These are phyloP conservation scores for Nettapus auritus DNA, from an alignment of 2,113 vertebrate species.

Conservation along the genomic window DNA sequence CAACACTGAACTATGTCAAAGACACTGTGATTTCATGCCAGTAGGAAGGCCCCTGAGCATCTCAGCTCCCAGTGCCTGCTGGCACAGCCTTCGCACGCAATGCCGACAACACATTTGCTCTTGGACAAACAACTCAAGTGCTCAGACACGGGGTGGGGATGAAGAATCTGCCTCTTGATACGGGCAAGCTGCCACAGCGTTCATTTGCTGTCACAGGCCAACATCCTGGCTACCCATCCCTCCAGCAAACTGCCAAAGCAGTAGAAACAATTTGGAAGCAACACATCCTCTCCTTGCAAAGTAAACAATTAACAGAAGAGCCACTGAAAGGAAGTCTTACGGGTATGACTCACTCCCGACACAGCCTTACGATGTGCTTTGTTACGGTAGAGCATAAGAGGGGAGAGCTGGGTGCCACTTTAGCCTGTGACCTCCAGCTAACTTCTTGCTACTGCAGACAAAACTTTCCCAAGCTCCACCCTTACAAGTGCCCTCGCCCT, in stretches of 20 bases:
- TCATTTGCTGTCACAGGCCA: background rate
- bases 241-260: background rate
- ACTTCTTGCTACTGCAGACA: background rate
- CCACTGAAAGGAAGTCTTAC: constrained; percentile 4
- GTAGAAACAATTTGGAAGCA: background rate
- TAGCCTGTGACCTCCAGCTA: background rate
- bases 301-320: constrained; percentile 48
- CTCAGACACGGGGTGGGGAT: rapidly evolving
- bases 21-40: background rate
- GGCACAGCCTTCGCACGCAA: background rate
- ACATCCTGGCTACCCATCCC: background rate
- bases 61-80: background rate
- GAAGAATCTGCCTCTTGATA: background rate
- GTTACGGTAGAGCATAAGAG: background rate
- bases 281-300: background rate
- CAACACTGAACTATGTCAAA: background rate
- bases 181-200: background rate
- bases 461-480: background rate
- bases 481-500: background rate
- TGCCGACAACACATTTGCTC: background rate
- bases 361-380: background rate
- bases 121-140: background rate
- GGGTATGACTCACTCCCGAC: background rate
- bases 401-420: background rate
- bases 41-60: background rate